Percentiles rank a stretch among this genome's conserved stretches.
These are phyloP conservation scores for Hypercompe scribonia DNA, from an alignment of 2,888 invertebrate genomes.

Conservation along the genomic window DNA sequence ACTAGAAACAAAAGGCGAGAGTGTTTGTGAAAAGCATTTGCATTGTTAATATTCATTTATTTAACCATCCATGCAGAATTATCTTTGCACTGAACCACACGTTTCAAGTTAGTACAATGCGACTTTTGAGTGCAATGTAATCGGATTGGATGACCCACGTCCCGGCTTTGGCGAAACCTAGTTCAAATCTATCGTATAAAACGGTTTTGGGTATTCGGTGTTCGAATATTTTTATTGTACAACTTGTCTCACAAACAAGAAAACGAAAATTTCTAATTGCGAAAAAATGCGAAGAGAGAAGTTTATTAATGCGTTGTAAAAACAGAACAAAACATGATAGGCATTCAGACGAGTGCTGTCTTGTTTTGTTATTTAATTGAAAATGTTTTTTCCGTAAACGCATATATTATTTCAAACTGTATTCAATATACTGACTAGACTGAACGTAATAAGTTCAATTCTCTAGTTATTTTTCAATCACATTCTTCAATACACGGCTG, in stretches of 20 bases:
- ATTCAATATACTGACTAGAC: not conserved
- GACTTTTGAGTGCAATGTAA: not conserved
- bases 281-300: not conserved
- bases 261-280: not conserved
- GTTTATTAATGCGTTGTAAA: not conserved
- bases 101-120: not conserved
- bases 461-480: conserved; percentile 19
- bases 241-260: not conserved
- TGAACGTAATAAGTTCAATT: not conserved
- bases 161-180: not conserved
- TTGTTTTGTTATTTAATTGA: not conserved
- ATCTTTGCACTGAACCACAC: not conserved
- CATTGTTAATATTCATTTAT: conserved; percentile 4
- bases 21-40: not conserved
- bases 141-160: not conserved
- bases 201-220: not conserved
- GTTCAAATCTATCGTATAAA: not conserved
- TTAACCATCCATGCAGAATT: not conserved
- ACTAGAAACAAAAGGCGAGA: not conserved
- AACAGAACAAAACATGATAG: not conserved
- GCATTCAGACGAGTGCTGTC: not conserved
- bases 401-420: not conserved
- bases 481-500: conserved; percentile 33
- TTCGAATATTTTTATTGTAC: not conserved
- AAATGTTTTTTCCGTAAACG: no score